These are phyloP conservation scores for Lates japonicus DNA, from an alignment of 2,797 vertebrate species.

Conservation along the genomic window DNA sequence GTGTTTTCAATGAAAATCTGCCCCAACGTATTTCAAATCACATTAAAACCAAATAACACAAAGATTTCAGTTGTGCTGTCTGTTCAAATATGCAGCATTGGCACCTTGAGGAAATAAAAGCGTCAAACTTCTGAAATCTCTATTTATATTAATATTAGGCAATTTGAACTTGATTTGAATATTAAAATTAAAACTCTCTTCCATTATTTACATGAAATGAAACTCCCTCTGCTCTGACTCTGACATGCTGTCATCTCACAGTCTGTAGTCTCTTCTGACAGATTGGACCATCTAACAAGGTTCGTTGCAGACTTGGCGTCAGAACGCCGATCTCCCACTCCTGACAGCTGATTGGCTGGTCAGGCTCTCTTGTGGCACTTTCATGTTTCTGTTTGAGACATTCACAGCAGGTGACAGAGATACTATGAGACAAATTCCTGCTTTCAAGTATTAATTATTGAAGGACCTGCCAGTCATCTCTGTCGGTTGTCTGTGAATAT, in stretches of 20 bases:
- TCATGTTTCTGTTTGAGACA: slow-evolving; percentile 44
- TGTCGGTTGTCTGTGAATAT: slow-evolving; percentile 8
- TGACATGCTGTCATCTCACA: slow-evolving; percentile 2
- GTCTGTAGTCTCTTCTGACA: slow-evolving; percentile 31
- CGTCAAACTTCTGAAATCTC: not conserved
- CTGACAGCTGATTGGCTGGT: slow-evolving; percentile 67
- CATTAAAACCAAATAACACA: slow-evolving; percentile 22
- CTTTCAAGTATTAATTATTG: slow-evolving; percentile 43
- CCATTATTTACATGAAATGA: not conserved
- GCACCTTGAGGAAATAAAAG: not conserved
- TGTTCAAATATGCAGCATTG: slow-evolving; percentile 3
- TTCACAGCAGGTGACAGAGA: slow-evolving; percentile 50
- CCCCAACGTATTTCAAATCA: slow-evolving; percentile 30
- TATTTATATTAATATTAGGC: not conserved
- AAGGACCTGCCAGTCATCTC: slow-evolving; percentile 31
- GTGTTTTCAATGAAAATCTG: slow-evolving; percentile 19
- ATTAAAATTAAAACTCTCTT: slow-evolving; percentile 6
- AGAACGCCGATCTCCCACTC: slow-evolving; percentile 35
- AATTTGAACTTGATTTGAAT: not conserved
- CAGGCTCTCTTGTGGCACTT: slow-evolving; percentile 46
- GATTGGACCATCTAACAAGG: slow-evolving; percentile 43
- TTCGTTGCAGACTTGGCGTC: slow-evolving; percentile 4
- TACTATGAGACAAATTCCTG: slow-evolving; percentile 36
- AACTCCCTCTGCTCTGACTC: not conserved
- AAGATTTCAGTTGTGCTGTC: not conserved